These are phyloP conservation scores for Centruroides vittatus DNA, from an alignment of 1,140 invertebrate genomes.

Conservation along the genomic window DNA sequence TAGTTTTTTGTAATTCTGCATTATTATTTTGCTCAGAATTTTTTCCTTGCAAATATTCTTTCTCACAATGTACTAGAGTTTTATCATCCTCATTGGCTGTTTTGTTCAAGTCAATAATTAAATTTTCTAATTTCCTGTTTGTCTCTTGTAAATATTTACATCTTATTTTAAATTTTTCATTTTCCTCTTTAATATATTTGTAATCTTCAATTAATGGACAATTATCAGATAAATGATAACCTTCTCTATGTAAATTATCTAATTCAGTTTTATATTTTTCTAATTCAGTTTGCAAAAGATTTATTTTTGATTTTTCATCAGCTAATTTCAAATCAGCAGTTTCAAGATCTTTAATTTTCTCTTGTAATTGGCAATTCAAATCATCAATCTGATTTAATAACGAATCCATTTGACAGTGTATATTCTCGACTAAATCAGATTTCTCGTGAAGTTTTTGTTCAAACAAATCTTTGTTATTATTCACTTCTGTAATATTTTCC, in stretches of 20 bases:
- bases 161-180: slow-evolving; percentile 1
- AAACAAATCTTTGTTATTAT: not conserved
- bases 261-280: not conserved
- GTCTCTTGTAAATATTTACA: not conserved
- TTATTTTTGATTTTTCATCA: not conserved
- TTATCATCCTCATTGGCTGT: no score
- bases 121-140: slow-evolving; percentile 1
- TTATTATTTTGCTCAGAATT: not conserved
- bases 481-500: not conserved
- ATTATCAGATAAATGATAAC: not conserved
- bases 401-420: slow-evolving; percentile 10
- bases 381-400: slow-evolving; percentile 5
- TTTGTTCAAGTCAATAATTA: not conserved
- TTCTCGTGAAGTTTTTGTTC: not conserved
- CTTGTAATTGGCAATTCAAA: slow-evolving; percentile 1
- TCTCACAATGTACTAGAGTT: no score
- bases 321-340: not conserved
- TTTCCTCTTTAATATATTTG: not conserved
- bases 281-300: not conserved
- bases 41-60: no score
- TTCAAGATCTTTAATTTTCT: slow-evolving; percentile 2
- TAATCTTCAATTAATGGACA: not conserved
- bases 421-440: slow-evolving; percentile 7
- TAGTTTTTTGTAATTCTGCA: not conserved
- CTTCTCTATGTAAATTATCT: not conserved